phyloP scores from a whole-genome alignment of 2,113 vertebrate species.

The Chiloscyllium plagiosum region DNA sequence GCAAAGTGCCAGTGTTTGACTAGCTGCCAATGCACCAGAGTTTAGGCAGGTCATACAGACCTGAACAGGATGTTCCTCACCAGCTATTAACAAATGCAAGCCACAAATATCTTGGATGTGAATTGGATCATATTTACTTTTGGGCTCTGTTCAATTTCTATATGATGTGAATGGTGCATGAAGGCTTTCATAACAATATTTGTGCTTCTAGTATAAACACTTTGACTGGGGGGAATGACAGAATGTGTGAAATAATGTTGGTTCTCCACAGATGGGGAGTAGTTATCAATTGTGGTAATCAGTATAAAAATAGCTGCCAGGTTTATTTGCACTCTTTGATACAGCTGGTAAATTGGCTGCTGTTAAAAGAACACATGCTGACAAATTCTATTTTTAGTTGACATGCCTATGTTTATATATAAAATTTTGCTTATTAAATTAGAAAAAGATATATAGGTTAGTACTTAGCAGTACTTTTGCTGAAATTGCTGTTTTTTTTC shows the following conservation, averaged over 20 bases:
- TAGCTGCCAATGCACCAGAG: neutral
- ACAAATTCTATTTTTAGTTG: constrained; percentile 1
- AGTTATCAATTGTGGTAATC: neutral
- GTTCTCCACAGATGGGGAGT: neutral
- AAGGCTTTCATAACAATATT: constrained; percentile 13
- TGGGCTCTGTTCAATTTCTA: neutral
- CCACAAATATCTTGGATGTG: constrained; percentile 26
- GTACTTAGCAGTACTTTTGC: no score
- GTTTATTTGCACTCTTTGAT: constrained; percentile 5
- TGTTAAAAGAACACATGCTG: neutral
- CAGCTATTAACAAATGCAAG: constrained; percentile 24
- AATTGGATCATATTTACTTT: constrained; percentile 26
- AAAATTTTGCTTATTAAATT: neutral
- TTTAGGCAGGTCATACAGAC: constrained; percentile 18
- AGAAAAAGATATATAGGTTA: neutral
- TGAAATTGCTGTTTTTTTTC: neutral
- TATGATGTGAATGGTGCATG: neutral
- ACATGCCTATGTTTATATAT: neutral
- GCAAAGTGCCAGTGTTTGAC: neutral
- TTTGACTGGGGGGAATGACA: neutral
- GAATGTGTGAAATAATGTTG: neutral
- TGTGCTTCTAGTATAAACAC: neutral
- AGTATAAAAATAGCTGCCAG: neutral
- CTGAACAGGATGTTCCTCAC: constrained; percentile 35
- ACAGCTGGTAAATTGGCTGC: neutral